Evolutionary conservation across 2,797 vertebrate genomes (phyloP).

Genomic region (Dendrocincla tyrannina): DNA sequence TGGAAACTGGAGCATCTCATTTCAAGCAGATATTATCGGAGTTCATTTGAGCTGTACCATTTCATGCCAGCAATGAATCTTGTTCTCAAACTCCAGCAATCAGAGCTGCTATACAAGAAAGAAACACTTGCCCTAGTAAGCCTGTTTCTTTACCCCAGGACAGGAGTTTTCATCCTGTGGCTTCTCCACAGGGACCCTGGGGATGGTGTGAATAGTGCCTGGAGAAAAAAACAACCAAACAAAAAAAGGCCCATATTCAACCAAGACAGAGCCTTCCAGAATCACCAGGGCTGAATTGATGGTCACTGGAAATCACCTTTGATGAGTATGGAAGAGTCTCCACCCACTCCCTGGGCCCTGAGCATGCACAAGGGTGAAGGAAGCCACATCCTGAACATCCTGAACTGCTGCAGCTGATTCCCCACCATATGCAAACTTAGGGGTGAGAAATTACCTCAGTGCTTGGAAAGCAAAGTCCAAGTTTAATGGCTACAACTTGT

Average conservation of each 20-base stretch:
- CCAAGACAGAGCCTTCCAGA: neutral
- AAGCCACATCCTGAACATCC: neutral
- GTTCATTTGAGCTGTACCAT: neutral
- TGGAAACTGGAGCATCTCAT: neutral
- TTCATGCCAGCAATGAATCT: neutral
- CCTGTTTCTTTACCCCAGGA: neutral
- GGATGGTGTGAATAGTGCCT: neutral
- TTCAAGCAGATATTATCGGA: neutral
- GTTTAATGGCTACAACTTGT: neutral
- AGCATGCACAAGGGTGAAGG: neutral
- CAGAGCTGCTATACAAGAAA: neutral
- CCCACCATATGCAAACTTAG: neutral
- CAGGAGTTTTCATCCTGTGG: neutral
- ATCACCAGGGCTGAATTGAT: neutral
- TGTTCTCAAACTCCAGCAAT: neutral
- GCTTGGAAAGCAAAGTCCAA: neutral
- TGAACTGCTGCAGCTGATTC: neutral
- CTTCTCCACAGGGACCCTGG: neutral
- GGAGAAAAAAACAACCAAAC: neutral
- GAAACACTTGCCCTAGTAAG: neutral
- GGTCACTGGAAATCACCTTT: neutral
- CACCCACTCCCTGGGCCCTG: neutral
- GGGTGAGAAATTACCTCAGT: neutral
- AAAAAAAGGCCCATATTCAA: neutral
- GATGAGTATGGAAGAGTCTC: neutral